phyloP scores from a whole-genome alignment of 2,113 vertebrate species.

The Aleadryas rufinucha region DNA sequence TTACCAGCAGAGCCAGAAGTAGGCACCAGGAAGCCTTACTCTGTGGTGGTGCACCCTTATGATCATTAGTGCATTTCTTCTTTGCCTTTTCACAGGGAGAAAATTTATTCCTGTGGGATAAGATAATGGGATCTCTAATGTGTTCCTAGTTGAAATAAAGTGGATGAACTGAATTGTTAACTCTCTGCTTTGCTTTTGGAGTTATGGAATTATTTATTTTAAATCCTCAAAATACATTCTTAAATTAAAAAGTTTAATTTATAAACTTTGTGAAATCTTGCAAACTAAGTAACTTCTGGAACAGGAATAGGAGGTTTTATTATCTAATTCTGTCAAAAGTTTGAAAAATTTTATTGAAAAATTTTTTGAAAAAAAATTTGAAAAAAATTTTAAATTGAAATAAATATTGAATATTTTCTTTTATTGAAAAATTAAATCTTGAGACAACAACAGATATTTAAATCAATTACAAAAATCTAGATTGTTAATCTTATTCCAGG shows the following conservation, averaged over 20 bases:
- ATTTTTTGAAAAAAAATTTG: too few species aligned
- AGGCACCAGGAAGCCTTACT: background rate
- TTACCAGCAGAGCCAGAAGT: background rate
- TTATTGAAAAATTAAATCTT: background rate
- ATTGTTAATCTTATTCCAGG: background rate
- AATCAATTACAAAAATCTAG: background rate
- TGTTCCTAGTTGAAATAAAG: background rate
- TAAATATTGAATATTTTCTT: too few species aligned
- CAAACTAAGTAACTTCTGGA: background rate
- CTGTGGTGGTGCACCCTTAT: background rate
- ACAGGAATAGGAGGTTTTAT: background rate
- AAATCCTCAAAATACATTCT: background rate
- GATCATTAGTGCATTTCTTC: background rate
- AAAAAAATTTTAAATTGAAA: too few species aligned
- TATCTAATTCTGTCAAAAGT: background rate
- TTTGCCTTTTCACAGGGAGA: background rate
- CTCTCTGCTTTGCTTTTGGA: background rate
- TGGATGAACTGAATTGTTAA: background rate
- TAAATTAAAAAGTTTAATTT: background rate
- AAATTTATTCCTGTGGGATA: background rate
- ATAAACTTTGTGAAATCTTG: background rate
- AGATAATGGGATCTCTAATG: background rate
- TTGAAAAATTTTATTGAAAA: background rate
- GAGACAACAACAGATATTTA: background rate
- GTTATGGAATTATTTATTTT: background rate